Conservation (phyloP, 2,797 vertebrate genomes). For the Characodon lateralis region DNA sequence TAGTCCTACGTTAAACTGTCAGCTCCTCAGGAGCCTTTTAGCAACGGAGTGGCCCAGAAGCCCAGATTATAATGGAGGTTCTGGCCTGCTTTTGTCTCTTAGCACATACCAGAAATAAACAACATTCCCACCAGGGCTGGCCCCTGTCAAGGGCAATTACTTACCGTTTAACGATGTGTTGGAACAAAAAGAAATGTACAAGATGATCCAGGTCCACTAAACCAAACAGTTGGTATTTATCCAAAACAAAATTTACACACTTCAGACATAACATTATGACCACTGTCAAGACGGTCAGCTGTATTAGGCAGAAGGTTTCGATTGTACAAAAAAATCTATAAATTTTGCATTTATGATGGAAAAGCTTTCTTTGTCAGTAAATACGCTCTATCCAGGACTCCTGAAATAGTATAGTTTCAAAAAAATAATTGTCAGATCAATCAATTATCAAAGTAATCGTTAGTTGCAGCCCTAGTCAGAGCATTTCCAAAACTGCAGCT, state of each 20-base stretch:
- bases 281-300: background rate
- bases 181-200: slow-evolving; percentile 56
- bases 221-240: too few species aligned
- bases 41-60: slow-evolving; percentile 70
- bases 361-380: too few species aligned
- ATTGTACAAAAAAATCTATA: too few species aligned
- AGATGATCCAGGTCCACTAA: slow-evolving; percentile 34
- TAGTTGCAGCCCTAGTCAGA: too few species aligned
- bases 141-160: slow-evolving; percentile 68
- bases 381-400: too few species aligned
- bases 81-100: slow-evolving; percentile 72
- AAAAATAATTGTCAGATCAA: too few species aligned
- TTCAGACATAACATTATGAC: background rate
- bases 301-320: too few species aligned
- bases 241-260: too few species aligned
- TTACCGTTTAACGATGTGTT: slow-evolving; percentile 59
- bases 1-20: slow-evolving; percentile 50
- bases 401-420: too few species aligned
- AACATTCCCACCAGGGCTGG: slow-evolving; percentile 67
- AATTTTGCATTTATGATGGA: too few species aligned
- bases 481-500: too few species aligned
- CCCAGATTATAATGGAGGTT: slow-evolving; percentile 70
- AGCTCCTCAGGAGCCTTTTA: slow-evolving; percentile 60
- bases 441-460: too few species aligned
- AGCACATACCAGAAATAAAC: slow-evolving; percentile 77